Evolutionary conservation across 2,888 invertebrate genomes (phyloP).

Genomic region (Odiellus spinosus): DNA sequence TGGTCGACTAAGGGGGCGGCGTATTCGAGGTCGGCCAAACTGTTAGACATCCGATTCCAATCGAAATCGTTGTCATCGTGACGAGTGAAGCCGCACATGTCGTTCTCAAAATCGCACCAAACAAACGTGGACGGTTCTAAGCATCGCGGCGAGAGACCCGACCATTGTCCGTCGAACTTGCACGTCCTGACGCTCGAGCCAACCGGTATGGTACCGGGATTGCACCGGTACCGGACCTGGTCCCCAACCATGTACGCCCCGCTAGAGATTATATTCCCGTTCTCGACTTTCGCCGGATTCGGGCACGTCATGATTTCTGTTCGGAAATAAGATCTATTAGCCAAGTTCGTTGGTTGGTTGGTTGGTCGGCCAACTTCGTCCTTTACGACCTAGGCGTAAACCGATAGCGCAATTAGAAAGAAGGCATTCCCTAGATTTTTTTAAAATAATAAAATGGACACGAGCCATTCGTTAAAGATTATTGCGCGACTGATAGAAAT

Average conservation of each 20-base stretch:
- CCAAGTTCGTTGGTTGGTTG: no score
- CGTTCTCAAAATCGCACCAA: conserved; percentile 4
- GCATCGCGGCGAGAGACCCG: conserved; percentile 3
- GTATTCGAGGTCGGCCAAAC: neutral
- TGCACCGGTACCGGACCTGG: neutral
- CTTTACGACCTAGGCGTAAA: no score
- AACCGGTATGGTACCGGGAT: conserved; percentile 1
- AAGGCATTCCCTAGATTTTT: no score
- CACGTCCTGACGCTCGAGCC: conserved; percentile 1
- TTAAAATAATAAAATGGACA: no score
- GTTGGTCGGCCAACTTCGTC: no score
- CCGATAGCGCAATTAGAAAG: no score
- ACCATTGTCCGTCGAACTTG: conserved; percentile 2
- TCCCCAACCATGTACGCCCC: conserved; percentile 1
- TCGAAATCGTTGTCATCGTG: neutral
- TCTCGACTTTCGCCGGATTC: neutral
- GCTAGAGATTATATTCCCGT: neutral
- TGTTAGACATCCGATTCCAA: neutral
- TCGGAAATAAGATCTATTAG: neutral
- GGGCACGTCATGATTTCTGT: neutral
- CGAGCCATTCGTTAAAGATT: no score
- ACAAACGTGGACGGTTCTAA: neutral
- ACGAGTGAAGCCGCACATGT: neutral
- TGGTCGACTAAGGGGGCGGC: conserved; percentile 5
- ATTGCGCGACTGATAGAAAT: no score